These are phyloP conservation scores for Drosophila parvula DNA, from an alignment of 1,140 invertebrate species.

Conservation along the genomic window DNA sequence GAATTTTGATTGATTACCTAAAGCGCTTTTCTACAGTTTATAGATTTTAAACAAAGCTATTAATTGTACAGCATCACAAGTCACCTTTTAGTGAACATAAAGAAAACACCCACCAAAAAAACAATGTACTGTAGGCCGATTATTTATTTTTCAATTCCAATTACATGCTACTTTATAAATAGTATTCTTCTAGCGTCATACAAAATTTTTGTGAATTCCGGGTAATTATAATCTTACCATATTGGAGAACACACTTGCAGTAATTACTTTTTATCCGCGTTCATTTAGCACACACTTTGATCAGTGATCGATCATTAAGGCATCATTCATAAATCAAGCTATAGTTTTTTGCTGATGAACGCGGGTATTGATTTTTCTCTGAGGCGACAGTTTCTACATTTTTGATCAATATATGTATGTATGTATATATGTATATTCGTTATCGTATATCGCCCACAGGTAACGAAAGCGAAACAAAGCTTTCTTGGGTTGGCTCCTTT, in stretches of 20 bases:
- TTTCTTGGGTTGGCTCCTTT: slow-evolving; percentile 9
- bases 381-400: slow-evolving; percentile 1
- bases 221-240: slow-evolving; percentile 8
- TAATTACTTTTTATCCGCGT: slow-evolving; percentile 7
- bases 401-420: slow-evolving; percentile 9
- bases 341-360: neutral
- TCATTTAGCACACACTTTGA: neutral
- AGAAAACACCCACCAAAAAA: neutral
- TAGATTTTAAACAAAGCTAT: no score
- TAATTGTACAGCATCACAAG: no score
- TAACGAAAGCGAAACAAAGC: neutral
- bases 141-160: slow-evolving; percentile 36
- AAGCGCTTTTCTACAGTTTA: no score
- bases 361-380: slow-evolving; percentile 9
- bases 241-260: neutral
- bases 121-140: neutral
- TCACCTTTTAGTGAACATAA: no score
- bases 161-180: slow-evolving; percentile 40
- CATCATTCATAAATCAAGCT: neutral
- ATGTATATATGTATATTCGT: neutral
- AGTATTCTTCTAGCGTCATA: slow-evolving; percentile 38
- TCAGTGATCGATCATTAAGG: slow-evolving; percentile 1
- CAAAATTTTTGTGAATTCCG: slow-evolving; percentile 11
- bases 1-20: no score
- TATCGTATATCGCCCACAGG: neutral